phyloP scores from a whole-genome alignment of 2,888 invertebrate species.

The Tenthredo notha region DNA sequence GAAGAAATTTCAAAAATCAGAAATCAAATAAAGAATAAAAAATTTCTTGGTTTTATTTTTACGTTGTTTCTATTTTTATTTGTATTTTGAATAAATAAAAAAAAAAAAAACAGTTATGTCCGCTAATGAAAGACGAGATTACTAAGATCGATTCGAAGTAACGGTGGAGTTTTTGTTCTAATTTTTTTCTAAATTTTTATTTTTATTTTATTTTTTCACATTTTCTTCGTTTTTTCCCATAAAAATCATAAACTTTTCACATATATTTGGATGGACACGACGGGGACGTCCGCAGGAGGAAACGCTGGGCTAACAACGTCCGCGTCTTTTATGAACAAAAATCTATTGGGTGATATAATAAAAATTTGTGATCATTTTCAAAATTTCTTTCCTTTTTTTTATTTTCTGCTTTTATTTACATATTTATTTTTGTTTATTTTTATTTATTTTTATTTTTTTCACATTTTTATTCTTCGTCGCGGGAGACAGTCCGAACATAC shows the following conservation, averaged over 20 bases:
- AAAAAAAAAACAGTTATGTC: too few species aligned
- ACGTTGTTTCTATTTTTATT: background rate
- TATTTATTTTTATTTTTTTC: background rate
- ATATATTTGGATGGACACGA: slow-evolving; percentile 61
- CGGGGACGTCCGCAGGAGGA: slow-evolving; percentile 49
- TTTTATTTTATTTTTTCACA: background rate
- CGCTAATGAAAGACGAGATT: background rate
- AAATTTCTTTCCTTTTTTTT: background rate
- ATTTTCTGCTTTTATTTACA: background rate
- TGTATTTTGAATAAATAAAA: background rate
- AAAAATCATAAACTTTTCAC: background rate
- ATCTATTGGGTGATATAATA: slow-evolving; percentile 61
- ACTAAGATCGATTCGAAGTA: background rate
- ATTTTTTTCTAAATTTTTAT: background rate
- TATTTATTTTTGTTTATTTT: background rate
- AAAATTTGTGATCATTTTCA: background rate
- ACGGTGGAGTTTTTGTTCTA: slow-evolving; percentile 43
- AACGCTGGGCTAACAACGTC: slow-evolving; percentile 58
- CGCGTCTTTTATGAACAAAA: slow-evolving; percentile 60
- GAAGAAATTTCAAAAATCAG: background rate
- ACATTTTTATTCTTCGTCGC: background rate
- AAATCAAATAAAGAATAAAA: background rate
- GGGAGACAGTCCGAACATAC: background rate
- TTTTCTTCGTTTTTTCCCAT: background rate
- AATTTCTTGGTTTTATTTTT: too few species aligned